These are phyloP conservation scores for Meda fulgida DNA, from an alignment of 2,797 vertebrate genomes.

Conservation along the genomic window DNA sequence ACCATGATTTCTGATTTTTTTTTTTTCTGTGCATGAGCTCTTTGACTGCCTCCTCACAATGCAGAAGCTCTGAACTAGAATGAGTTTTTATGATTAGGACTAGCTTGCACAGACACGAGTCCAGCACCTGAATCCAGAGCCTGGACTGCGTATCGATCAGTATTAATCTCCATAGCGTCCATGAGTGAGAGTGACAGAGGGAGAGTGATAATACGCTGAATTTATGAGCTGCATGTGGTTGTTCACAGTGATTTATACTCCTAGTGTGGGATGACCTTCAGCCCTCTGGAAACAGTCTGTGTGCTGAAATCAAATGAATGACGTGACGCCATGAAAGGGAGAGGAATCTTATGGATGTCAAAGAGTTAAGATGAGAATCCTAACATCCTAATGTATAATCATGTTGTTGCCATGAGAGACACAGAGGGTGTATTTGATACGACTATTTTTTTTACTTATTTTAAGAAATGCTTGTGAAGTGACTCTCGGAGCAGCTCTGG, in stretches of 20 bases:
- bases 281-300: slow-evolving; percentile 21
- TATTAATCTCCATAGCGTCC: slow-evolving; percentile 52
- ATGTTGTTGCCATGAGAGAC: not conserved
- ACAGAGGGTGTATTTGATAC: not conserved
- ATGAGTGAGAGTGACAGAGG: slow-evolving; percentile 39
- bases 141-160: slow-evolving; percentile 61
- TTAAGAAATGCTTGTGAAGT: not conserved
- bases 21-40: not conserved
- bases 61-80: slow-evolving; percentile 17
- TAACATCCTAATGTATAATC: slow-evolving; percentile 17
- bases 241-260: slow-evolving; percentile 5
- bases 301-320: slow-evolving; percentile 41
- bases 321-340: not conserved
- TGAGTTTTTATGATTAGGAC: not conserved
- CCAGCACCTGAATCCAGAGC: slow-evolving; percentile 21
- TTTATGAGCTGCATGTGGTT: slow-evolving; percentile 44
- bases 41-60: slow-evolving; percentile 7
- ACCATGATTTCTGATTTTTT: not conserved
- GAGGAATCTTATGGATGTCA: not conserved
- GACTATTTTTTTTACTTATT: too few relatives aligned
- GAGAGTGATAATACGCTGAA: slow-evolving; percentile 30
- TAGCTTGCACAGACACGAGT: not conserved
- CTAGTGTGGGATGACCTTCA: slow-evolving; percentile 39
- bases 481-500: not conserved
- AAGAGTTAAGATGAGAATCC: slow-evolving; percentile 15